Percentiles rank a stretch among this genome's conserved stretches.
Evolutionary conservation across 2,113 vertebrate species (phyloP).

Genomic region (Platycercus adscitus): DNA sequence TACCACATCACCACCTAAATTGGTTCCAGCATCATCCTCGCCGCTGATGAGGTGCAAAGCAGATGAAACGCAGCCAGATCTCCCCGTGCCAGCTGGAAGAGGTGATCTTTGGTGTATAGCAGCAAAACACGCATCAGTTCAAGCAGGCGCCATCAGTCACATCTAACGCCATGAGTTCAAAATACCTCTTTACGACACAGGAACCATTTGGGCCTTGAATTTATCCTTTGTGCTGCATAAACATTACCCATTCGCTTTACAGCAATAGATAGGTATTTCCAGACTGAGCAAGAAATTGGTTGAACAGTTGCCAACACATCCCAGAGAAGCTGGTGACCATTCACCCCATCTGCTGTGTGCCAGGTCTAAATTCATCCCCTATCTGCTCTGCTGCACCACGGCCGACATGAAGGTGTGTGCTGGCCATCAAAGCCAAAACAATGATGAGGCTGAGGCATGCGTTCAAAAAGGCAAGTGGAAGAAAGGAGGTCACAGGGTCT

Average conservation of each 20-base stretch:
- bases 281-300: neutral
- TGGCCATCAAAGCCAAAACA: neutral
- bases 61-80: neutral
- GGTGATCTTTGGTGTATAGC: slow-evolving; percentile 31
- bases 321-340: neutral
- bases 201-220: neutral
- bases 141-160: neutral
- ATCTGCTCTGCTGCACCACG: neutral
- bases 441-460: rapidly evolving
- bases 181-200: neutral
- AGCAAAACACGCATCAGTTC: neutral
- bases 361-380: neutral
- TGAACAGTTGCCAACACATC: neutral
- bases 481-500: neutral
- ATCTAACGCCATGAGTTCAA: neutral
- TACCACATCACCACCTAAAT: slow-evolving; percentile 62
- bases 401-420: neutral
- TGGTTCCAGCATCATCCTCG: slow-evolving; percentile 43
- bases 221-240: neutral
- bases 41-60: slow-evolving; percentile 58
- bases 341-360: neutral
- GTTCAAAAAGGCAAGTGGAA: neutral
- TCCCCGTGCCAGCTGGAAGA: slow-evolving; percentile 49
- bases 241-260: neutral
- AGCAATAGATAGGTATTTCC: slow-evolving; percentile 22